These are phyloP conservation scores for Subacronicta megacephala DNA, from an alignment of 2,888 invertebrate species.

Conservation along the genomic window DNA sequence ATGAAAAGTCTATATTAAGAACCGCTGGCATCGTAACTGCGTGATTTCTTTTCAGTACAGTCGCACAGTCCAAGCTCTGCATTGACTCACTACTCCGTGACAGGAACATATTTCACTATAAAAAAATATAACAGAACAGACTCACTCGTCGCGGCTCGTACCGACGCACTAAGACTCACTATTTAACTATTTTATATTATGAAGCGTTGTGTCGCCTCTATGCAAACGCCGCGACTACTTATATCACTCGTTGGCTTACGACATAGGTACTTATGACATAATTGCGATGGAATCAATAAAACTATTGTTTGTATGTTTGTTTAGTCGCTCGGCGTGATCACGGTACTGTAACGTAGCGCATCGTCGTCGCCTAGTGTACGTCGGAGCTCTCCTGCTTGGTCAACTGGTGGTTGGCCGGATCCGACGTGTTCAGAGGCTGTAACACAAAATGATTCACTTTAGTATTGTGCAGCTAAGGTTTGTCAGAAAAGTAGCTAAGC, in stretches of 20 bases:
- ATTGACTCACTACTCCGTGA: slow-evolving; percentile 23
- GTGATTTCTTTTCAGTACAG: neutral
- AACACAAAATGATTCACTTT: slow-evolving; percentile 59
- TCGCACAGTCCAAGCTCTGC: slow-evolving; percentile 17
- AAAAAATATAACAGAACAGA: slow-evolving; percentile 45
- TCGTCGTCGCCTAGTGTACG: slow-evolving; percentile 91
- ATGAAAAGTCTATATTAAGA: neutral
- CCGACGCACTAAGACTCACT: slow-evolving; percentile 51
- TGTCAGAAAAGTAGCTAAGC: no score
- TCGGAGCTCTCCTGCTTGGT: slow-evolving; percentile 94
- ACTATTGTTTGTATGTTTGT: slow-evolving; percentile 78
- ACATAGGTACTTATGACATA: slow-evolving; percentile 80
- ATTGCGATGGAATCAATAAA: slow-evolving; percentile 81
- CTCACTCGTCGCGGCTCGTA: slow-evolving; percentile 46
- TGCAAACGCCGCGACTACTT: slow-evolving; percentile 72
- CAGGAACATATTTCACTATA: slow-evolving; percentile 52
- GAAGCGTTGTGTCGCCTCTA: slow-evolving; percentile 62
- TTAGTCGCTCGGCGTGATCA: slow-evolving; percentile 67
- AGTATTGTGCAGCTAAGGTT: no score
- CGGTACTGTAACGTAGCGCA: slow-evolving; percentile 81
- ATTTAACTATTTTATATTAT: slow-evolving; percentile 50
- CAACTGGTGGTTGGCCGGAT: slow-evolving; percentile 95
- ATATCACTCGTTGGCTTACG: slow-evolving; percentile 77
- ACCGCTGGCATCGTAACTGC: neutral
- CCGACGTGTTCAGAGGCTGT: slow-evolving; percentile 95